phyloP scores from a whole-genome alignment of 2,797 vertebrate genomes.

The Bucorvus abyssinicus region DNA sequence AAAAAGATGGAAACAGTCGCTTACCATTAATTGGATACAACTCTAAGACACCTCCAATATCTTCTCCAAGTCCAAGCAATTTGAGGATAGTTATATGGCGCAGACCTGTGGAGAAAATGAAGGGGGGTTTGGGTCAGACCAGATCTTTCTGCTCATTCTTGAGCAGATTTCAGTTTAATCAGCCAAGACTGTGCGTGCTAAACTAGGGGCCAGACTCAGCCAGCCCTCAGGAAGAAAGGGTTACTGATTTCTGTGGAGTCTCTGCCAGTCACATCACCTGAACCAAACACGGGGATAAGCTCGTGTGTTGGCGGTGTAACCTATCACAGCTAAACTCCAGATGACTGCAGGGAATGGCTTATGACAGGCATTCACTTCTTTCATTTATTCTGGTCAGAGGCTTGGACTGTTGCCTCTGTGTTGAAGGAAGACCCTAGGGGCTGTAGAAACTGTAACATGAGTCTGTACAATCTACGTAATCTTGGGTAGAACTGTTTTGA shows the following conservation, averaged over 20 bases:
- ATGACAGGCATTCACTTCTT: background rate
- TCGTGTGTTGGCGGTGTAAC: background rate
- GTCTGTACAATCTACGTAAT: background rate
- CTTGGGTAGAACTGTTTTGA: background rate
- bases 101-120: constrained; percentile 80
- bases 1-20: constrained; percentile 27
- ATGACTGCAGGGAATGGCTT: background rate
- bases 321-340: background rate
- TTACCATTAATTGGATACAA: constrained; percentile 97
- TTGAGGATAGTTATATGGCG: constrained; percentile 94
- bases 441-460: background rate
- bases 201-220: background rate
- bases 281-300: background rate
- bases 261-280: background rate
- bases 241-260: background rate
- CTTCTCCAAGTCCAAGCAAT: constrained; percentile 85
- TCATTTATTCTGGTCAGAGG: background rate
- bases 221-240: background rate
- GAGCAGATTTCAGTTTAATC: background rate
- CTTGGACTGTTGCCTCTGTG: background rate
- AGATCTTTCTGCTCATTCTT: background rate
- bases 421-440: background rate
- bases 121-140: background rate
- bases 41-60: constrained; percentile 90
- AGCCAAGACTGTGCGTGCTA: background rate